Percentiles rank a stretch among this genome's conserved stretches.
Conservation (phyloP, 2,888 invertebrate genomes). For the Blomia tropicalis region DNA sequence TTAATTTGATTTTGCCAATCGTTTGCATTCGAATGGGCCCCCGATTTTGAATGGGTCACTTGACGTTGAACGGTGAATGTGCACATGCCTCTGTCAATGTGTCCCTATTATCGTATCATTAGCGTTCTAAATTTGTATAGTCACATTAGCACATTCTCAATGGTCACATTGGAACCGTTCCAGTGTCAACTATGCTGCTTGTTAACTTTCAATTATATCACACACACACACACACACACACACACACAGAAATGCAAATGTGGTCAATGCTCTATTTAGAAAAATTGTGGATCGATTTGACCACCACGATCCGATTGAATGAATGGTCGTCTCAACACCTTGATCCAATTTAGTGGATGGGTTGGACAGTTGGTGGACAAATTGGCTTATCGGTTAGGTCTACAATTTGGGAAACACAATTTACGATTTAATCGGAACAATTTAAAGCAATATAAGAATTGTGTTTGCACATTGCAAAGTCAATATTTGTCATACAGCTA, state of each 20-base stretch:
- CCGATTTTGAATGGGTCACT: neutral
- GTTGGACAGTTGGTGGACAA: too few relatives aligned
- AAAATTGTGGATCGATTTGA: too few relatives aligned
- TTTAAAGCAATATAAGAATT: too few relatives aligned
- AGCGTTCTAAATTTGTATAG: conserved; percentile 4
- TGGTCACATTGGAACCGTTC: neutral
- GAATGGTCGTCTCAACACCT: too few relatives aligned
- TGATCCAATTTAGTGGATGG: too few relatives aligned
- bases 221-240: too few relatives aligned
- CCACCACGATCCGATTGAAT: neutral
- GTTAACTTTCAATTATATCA: conserved; percentile 13
- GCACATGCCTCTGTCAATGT: neutral
- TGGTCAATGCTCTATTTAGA: neutral
- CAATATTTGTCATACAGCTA: too few relatives aligned
- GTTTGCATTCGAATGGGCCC: neutral
- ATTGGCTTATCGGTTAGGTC: too few relatives aligned
- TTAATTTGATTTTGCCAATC: conserved; percentile 10
- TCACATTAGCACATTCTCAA: neutral
- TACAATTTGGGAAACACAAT: too few relatives aligned
- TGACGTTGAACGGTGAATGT: neutral
- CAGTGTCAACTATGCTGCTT: neutral
- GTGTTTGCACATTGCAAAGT: too few relatives aligned
- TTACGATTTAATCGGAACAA: too few relatives aligned
- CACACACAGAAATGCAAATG: neutral
- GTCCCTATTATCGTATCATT: neutral